A percentile compares a stretch with the other conserved stretches of the same genome.
Evolutionary conservation across 2,888 invertebrate species (phyloP).

Genomic region (Drosophila ustulata): DNA sequence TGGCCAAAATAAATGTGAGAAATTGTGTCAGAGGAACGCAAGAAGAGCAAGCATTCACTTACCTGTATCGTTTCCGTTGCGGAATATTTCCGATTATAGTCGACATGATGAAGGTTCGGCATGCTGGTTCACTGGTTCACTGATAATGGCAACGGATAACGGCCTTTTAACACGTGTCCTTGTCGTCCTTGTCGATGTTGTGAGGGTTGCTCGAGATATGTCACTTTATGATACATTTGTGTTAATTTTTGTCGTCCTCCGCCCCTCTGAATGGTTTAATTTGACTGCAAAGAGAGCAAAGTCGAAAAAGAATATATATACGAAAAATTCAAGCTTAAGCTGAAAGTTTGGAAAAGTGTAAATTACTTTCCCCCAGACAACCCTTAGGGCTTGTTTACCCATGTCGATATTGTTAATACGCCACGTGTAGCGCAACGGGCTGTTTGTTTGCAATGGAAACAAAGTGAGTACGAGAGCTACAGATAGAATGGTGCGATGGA

Average conservation of each 20-base stretch:
- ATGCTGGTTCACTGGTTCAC: slow-evolving; percentile 55
- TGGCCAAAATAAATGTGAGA: slow-evolving; percentile 7
- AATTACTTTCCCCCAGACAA: slow-evolving; percentile 63
- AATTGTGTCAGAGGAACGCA: neutral
- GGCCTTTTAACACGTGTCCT: slow-evolving; percentile 73
- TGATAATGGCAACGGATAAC: slow-evolving; percentile 68
- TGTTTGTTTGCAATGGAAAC: slow-evolving; percentile 13
- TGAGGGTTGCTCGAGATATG: slow-evolving; percentile 63
- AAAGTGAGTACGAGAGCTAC: slow-evolving; percentile 3
- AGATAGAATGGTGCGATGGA: slow-evolving; percentile 5
- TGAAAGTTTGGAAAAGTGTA: slow-evolving; percentile 70
- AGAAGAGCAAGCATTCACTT: slow-evolving; percentile 64
- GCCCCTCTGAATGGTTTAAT: slow-evolving; percentile 51
- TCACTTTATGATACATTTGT: slow-evolving; percentile 76
- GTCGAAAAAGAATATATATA: slow-evolving; percentile 24
- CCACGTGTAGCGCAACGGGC: slow-evolving; percentile 67
- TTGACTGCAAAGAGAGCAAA: slow-evolving; percentile 42
- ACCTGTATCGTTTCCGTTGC: slow-evolving; percentile 85
- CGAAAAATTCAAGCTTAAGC: slow-evolving; percentile 40
- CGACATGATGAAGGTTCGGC: slow-evolving; percentile 84
- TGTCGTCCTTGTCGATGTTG: slow-evolving; percentile 30
- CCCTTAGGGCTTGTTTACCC: slow-evolving; percentile 70
- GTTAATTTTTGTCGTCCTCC: slow-evolving; percentile 68
- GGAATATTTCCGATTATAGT: slow-evolving; percentile 85
- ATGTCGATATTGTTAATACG: slow-evolving; percentile 78